These are phyloP conservation scores for Neomonachus schauinslandi DNA, from an alignment of 2,113 vertebrate genomes.

Conservation along the genomic window DNA sequence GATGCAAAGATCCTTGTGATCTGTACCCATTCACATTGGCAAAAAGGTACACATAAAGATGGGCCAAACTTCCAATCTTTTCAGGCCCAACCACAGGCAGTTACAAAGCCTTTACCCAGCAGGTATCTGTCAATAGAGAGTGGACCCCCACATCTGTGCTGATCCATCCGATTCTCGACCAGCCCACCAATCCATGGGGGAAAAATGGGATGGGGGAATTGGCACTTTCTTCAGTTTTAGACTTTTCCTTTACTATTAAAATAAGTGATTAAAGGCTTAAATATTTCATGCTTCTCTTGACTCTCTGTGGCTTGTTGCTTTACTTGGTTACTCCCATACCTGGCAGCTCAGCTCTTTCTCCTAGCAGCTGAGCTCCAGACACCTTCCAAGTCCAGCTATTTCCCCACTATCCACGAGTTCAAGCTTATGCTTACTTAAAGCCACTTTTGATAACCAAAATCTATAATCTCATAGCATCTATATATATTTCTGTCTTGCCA, in stretches of 20 bases:
- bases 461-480: not conserved
- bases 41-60: not conserved
- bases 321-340: not conserved
- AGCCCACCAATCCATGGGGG: not conserved
- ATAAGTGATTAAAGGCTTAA: not conserved
- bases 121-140: not conserved
- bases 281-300: not conserved
- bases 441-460: not conserved
- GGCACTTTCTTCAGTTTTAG: not conserved
- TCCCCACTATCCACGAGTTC: not conserved
- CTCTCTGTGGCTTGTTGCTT: not conserved
- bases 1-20: not conserved
- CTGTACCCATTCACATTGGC: not conserved
- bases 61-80: not conserved
- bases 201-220: not conserved
- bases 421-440: not conserved
- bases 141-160: not conserved
- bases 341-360: not conserved
- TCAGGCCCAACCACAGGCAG: not conserved
- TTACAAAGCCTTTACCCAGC: not conserved
- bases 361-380: not conserved
- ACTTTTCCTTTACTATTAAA: not conserved
- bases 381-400: not conserved
- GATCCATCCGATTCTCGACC: not conserved
- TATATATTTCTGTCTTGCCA: not conserved